Evolutionary conservation across 1,140 invertebrate genomes (phyloP), one percentile per base, ranked within the genome.

Genomic region (Andricus grossulariae): DNA sequence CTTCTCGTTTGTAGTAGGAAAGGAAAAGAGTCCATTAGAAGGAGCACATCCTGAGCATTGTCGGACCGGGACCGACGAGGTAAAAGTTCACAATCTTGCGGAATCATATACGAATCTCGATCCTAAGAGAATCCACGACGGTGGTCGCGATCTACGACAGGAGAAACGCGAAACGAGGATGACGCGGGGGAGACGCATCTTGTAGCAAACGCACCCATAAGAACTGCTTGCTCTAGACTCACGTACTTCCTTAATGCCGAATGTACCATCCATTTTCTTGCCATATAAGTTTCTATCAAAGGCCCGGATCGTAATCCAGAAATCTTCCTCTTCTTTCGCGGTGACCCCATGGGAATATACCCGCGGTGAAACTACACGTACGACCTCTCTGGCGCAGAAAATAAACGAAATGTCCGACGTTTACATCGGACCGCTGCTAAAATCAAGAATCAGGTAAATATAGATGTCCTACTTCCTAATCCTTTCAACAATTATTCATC

Each of bases 221-320:
- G 82, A 80, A 87, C 84, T 60, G 83, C 73, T 76, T 81, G 82
- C 80, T 87, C 86, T 86, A 85, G 80, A 81, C 87, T 89, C 89
- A 90, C 89, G 89, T 90, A 90, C 85, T 84, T 83, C 85, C 85
- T 90, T 90, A 88, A 90, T 90, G 89, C 86, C 84, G 84, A 90
- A 90, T 87, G 85, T 86, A 82, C 82, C 87, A 88, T 87, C 85
- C 87, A 88, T 88, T 90, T 87, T 85, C 82, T 88, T 89, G 85
- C 88, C 89, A 88, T 90, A 90, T 90, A 90, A 85, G 87, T 88
- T 88, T 89, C 85, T 89, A 90, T 90, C 88, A 89, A 89, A 87
- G 83, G 80, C 82, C 82, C 52, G 85, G 85, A 90, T 90, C 86
- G 83, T 84, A 88, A 90, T 90, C 88, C 87, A 88, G 87, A 88